Conservation (phyloP, 2,113 vertebrate genomes). For the Psettodes erumei region DNA sequence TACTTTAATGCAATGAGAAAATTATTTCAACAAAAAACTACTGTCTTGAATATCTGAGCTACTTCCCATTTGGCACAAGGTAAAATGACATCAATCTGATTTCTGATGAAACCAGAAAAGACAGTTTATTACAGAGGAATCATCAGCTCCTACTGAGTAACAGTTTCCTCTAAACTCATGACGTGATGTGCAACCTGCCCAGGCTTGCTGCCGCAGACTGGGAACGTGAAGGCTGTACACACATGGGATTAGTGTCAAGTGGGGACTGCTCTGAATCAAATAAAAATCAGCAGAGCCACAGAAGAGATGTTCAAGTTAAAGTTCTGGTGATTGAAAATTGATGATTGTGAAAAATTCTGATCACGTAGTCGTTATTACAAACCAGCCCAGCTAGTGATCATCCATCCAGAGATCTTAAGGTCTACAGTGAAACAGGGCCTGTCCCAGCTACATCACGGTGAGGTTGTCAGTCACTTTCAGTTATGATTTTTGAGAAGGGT, state of each 20-base stretch:
- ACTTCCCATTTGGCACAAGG: background rate
- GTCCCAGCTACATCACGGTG: too few relatives aligned
- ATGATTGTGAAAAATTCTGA: too few relatives aligned
- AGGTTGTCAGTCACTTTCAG: too few relatives aligned
- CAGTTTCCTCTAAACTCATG: background rate
- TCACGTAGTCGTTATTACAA: too few relatives aligned
- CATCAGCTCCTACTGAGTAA: conserved; percentile 4
- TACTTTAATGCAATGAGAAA: too few relatives aligned
- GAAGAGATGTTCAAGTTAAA: too few relatives aligned
- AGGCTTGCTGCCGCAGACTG: background rate
- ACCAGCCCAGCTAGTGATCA: too few relatives aligned
- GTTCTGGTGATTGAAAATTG: too few relatives aligned
- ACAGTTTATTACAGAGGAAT: conserved; percentile 4
- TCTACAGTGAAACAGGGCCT: too few relatives aligned
- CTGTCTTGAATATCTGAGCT: background rate
- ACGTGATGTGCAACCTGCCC: background rate
- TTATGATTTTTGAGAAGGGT: too few relatives aligned
- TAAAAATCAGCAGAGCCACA: background rate
- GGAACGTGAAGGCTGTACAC: background rate
- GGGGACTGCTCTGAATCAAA: background rate
- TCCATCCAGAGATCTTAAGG: too few relatives aligned
- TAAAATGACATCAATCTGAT: conserved; percentile 37
- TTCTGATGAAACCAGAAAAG: background rate
- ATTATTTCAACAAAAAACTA: too few relatives aligned
- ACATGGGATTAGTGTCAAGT: background rate